Evolutionary conservation across 2,888 invertebrate genomes (phyloP).

Genomic region (Sinelater perroti): DNA sequence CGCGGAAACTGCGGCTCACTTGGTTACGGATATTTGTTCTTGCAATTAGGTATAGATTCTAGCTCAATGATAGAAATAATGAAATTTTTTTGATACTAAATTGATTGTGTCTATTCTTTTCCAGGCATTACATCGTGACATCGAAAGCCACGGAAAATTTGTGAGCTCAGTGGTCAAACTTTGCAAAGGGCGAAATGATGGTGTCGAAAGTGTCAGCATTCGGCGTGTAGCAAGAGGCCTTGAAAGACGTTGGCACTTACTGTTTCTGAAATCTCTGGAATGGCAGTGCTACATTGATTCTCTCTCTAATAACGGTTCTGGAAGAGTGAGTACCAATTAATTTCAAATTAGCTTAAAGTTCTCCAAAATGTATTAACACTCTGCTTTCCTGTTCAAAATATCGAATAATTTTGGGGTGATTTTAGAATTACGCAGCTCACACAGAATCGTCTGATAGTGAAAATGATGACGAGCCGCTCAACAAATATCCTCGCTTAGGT

Average conservation of each 20-base stretch:
- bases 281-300: slow-evolving; percentile 92
- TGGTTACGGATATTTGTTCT: slow-evolving; percentile 37
- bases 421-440: slow-evolving; percentile 66
- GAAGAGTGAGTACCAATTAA: slow-evolving; percentile 52
- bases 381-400: no score
- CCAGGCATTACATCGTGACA: slow-evolving; percentile 91
- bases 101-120: slow-evolving; percentile 46
- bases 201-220: slow-evolving; percentile 63
- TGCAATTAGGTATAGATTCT: no score
- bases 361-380: no score
- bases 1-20: slow-evolving; percentile 20
- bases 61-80: no score
- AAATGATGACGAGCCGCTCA: slow-evolving; percentile 79
- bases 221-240: slow-evolving; percentile 71
- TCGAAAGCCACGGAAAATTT: slow-evolving; percentile 89
- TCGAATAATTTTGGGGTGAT: no score
- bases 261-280: slow-evolving; percentile 89
- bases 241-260: slow-evolving; percentile 88
- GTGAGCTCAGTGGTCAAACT: slow-evolving; percentile 80
- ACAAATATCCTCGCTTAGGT: slow-evolving; percentile 76
- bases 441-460: slow-evolving; percentile 66
- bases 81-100: background rate
- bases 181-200: slow-evolving; percentile 65
- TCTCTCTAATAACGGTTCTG: slow-evolving; percentile 73
- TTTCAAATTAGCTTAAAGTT: no score